Evolutionary conservation across 92 coral and sea anemone species (phyloP).

Genomic region (Phenganax marumi): DNA sequence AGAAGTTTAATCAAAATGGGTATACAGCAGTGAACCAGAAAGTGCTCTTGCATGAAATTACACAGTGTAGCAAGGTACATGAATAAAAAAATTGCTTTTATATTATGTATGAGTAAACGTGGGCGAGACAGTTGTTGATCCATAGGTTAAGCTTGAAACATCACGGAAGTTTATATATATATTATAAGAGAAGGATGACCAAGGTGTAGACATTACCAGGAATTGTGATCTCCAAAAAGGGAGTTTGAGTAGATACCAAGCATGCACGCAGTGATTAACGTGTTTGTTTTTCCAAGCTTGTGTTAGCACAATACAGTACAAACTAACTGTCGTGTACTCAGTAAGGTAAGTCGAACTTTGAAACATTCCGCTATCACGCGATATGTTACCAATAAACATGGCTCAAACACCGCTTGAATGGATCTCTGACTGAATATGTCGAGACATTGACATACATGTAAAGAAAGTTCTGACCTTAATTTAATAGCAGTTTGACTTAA

Average conservation of each 20-base stretch:
- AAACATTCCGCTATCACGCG: constrained; percentile 26
- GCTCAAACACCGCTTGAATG: not conserved
- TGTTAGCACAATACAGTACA: not conserved
- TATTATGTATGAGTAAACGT: not conserved
- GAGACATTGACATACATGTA: not conserved
- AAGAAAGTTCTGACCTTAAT: not conserved
- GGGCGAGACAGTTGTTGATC: constrained; percentile 12
- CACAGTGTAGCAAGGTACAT: not conserved
- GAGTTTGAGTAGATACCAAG: not conserved
- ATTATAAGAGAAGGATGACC: not conserved
- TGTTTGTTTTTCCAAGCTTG: constrained; percentile 15
- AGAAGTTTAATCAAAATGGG: not conserved
- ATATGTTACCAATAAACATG: not conserved
- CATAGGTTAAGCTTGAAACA: no score
- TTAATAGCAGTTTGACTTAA: no score
- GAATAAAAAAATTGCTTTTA: not conserved
- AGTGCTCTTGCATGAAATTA: not conserved
- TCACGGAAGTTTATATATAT: not conserved
- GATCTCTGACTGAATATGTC: not conserved
- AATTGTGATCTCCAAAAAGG: not conserved
- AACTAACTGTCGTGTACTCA: not conserved
- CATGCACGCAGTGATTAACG: not conserved
- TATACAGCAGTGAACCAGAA: not conserved
- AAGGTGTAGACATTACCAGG: constrained; percentile 6
- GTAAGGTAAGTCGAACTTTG: constrained; percentile 21